Evolutionary conservation across 2,888 invertebrate genomes (phyloP), one percentile per base, ranked within the genome.

Genomic region (Drymonia ruficornis): DNA sequence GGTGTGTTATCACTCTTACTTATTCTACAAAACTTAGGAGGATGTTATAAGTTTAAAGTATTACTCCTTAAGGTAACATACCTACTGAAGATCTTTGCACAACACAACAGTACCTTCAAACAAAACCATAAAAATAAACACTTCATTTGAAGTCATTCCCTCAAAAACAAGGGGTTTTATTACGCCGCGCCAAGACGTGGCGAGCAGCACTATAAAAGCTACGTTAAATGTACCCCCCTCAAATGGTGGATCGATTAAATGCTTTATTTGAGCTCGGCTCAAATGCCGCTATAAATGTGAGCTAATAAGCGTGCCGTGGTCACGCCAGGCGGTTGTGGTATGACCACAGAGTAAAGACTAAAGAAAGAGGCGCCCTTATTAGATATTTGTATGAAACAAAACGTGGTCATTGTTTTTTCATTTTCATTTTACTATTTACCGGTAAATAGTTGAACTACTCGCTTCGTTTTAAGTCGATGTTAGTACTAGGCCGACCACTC

Each of bases 281-380:
- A 40, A 46, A 40, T 15, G 45, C 15, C 29, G 34, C 29, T n/a
- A 15, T 46, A 55, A 50, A 55, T 43, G 44, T 36, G 11, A 34
- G 40, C 55, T 55, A 55, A 51, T 55, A 55, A 55, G 50, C 50
- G 29, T 42, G 28, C 43, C n/a, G 15, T n/a, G 36, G 48, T 51
- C 55, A 55, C 55, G 51, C 28, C 45, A 45, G 15, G 28, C 45
- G 9, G 13, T 28, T 28, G 28, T 13, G 8, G 44, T 23, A 44
- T 43, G 8, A 43, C 43, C 19, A n/a, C n/a, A n/a, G n/a, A n/a
- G n/a, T n/a, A n/a, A n/a, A n/a, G n/a, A n/a, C n/a, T n/a, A n/a
- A n/a, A n/a, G n/a, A n/a, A n/a, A n/a, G n/a, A n/a, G n/a, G n/a
- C n/a, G n/a, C n/a, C n/a, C n/a, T n/a, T n/a, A n/a, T n/a, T n/a